Percentiles rank a stretch among this genome's conserved stretches.
These are phyloP conservation scores for Meriones unguiculatus DNA, from an alignment of 2,113 vertebrate genomes.

Conservation along the genomic window DNA sequence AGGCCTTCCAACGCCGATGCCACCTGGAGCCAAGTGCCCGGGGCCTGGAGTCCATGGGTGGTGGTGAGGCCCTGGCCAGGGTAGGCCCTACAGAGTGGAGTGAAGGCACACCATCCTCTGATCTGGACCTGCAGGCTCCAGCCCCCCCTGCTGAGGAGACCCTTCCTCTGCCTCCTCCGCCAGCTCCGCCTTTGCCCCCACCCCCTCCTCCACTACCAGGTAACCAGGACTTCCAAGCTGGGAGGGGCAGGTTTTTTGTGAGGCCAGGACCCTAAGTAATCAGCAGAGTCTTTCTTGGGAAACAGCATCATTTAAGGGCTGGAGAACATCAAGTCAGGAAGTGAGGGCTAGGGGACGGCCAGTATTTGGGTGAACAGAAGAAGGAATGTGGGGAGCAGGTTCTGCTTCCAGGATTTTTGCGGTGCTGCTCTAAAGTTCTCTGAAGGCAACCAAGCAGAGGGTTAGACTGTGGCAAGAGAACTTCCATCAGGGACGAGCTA, in stretches of 20 bases:
- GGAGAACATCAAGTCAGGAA: not conserved
- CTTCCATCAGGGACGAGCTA: not conserved
- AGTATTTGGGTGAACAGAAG: not conserved
- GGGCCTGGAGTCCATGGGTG: constrained; percentile 87
- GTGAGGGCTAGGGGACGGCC: not conserved
- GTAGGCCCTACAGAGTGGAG: constrained; percentile 88
- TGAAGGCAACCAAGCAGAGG: not conserved
- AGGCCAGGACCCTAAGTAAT: not conserved
- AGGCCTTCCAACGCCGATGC: constrained; percentile 92
- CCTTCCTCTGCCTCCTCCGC: constrained; percentile 91
- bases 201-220: constrained; percentile 87
- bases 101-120: constrained; percentile 81
- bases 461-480: not conserved
- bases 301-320: not conserved
- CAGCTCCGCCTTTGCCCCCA: constrained; percentile 90
- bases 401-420: not conserved
- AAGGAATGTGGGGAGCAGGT: not conserved
- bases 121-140: constrained; percentile 77
- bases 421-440: not conserved
- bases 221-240: constrained; percentile 62
- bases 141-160: constrained; percentile 75
- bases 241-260: not conserved
- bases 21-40: constrained; percentile 90
- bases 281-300: not conserved
- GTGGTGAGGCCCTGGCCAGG: constrained; percentile 87